Evolutionary conservation across 2,113 vertebrate species (phyloP).

Genomic region (Apteryx owenii): DNA sequence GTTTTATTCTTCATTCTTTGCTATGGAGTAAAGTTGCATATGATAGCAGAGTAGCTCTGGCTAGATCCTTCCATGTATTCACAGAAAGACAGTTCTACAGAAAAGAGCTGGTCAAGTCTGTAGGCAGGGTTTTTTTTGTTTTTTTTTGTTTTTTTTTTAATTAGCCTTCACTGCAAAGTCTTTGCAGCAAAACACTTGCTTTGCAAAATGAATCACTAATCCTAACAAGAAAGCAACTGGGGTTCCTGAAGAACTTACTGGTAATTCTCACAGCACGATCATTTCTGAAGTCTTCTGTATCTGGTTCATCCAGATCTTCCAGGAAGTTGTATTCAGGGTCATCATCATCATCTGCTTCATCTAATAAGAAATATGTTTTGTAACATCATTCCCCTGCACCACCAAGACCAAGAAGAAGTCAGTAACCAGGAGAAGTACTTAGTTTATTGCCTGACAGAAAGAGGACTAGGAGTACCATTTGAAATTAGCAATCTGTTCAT

Average conservation of each 20-base stretch:
- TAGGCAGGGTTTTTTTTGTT: background rate
- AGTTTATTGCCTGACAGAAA: background rate
- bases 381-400: background rate
- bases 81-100: background rate
- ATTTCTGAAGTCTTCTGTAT: slow-evolving; percentile 94
- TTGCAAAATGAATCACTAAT: background rate
- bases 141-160: background rate
- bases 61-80: rapidly evolving
- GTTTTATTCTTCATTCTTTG: background rate
- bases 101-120: background rate
- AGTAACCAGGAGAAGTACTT: background rate
- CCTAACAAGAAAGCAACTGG: background rate
- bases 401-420: background rate
- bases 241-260: slow-evolving; percentile 81
- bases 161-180: background rate
- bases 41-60: background rate
- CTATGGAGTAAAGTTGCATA: background rate
- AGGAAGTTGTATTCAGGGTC: slow-evolving; percentile 96
- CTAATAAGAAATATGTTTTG: slow-evolving; percentile 59
- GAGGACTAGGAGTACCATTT: background rate
- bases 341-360: slow-evolving; percentile 93
- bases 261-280: slow-evolving; percentile 95
- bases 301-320: slow-evolving; percentile 92
- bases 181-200: background rate
- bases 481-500: background rate